phyloP scores from a whole-genome alignment of 2,888 invertebrate genomes.

The Drosophila austrosaltans region DNA sequence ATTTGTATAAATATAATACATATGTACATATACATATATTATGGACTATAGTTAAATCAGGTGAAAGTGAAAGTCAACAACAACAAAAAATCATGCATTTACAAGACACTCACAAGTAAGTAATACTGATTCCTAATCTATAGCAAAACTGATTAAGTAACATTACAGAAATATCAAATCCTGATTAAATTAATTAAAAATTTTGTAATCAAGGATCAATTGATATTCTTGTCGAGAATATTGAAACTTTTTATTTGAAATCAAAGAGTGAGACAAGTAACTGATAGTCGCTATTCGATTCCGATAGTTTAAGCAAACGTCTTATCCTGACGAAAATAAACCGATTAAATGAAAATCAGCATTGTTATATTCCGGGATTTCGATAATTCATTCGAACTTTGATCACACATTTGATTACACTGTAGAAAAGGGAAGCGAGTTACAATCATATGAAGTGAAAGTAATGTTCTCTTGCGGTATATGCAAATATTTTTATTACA shows the following conservation, averaged over 20 bases:
- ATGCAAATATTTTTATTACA: slow-evolving; percentile 7
- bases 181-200: no score
- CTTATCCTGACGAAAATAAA: not conserved
- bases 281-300: no score
- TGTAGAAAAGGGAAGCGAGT: no score
- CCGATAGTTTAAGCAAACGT: not conserved
- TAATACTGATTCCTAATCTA: not conserved
- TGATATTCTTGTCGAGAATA: no score
- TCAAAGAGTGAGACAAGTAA: no score
- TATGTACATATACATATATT: not conserved
- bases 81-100: slow-evolving; percentile 56
- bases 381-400: not conserved
- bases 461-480: not conserved
- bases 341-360: not conserved
- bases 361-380: not conserved
- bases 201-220: no score
- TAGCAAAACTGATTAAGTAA: no score
- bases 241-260: no score
- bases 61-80: slow-evolving; percentile 11
- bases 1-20: no score
- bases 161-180: no score
- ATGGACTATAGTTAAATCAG: not conserved
- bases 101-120: slow-evolving; percentile 61
- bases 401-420: not conserved
- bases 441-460: not conserved